Evolutionary conservation across 2,797 vertebrate genomes (phyloP).

Genomic region (Acrossocheilus wenchowensis): DNA sequence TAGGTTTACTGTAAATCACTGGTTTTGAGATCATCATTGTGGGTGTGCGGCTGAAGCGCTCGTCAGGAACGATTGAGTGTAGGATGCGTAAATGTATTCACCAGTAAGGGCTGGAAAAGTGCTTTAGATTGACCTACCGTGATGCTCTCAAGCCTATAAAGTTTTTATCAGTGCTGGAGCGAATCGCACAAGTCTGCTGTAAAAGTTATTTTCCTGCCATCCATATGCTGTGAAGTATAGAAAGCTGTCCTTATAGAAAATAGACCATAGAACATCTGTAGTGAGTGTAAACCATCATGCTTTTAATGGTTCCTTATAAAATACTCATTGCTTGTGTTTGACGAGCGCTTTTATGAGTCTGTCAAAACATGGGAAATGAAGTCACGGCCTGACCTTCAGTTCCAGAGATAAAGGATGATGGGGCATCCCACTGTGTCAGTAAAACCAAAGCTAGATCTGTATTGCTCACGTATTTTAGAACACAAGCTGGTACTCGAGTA

Average conservation of each 20-base stretch:
- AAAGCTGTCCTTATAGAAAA: constrained; percentile 35
- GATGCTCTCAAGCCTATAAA: constrained; percentile 58
- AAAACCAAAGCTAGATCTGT: background rate
- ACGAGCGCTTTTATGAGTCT: constrained; percentile 56
- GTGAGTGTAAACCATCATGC: constrained; percentile 56
- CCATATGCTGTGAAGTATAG: constrained; percentile 69
- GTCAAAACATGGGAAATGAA: constrained; percentile 53
- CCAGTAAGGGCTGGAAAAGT: constrained; percentile 36
- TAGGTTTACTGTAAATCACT: constrained; percentile 5
- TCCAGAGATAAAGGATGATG: background rate
- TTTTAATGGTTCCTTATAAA: constrained; percentile 33
- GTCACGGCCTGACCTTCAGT: constrained; percentile 23
- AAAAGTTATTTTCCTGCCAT: constrained; percentile 70
- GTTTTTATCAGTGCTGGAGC: constrained; percentile 72
- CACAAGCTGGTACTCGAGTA: background rate
- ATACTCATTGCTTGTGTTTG: constrained; percentile 30
- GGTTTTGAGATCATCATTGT: constrained; percentile 12
- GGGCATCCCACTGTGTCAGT: background rate
- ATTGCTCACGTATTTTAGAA: background rate
- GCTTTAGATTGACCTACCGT: constrained; percentile 18
- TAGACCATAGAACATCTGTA: constrained; percentile 44
- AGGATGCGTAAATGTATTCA: constrained; percentile 19
- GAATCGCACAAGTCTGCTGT: constrained; percentile 72
- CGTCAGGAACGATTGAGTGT: background rate
- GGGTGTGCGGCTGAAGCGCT: background rate